Evolutionary conservation across 2,888 invertebrate species (phyloP).

Genomic region (Allygus modestus): DNA sequence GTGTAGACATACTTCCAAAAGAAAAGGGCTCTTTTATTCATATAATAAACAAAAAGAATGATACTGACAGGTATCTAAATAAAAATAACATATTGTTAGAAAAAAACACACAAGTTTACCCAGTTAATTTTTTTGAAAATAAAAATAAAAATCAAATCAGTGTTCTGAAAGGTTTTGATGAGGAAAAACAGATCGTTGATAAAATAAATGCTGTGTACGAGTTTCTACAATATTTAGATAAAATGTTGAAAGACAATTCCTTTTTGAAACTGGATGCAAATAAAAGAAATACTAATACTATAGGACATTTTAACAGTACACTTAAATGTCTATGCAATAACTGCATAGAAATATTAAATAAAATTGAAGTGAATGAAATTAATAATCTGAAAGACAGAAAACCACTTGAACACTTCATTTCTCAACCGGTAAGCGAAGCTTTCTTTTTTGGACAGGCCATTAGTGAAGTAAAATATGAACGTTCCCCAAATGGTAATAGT

Average conservation of each 20-base stretch:
- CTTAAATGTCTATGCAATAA: conserved; percentile 7
- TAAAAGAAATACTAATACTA: background rate
- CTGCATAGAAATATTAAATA: conserved; percentile 41
- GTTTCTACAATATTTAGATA: conserved; percentile 20
- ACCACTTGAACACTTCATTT: background rate
- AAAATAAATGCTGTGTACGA: conserved; percentile 31
- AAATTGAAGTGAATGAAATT: background rate
- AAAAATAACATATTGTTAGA: background rate
- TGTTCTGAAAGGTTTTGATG: background rate
- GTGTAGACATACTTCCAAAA: background rate
- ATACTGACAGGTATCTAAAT: background rate
- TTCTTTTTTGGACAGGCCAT: background rate
- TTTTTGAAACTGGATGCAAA: background rate
- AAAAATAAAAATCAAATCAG: background rate
- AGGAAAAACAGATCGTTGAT: conserved; percentile 19
- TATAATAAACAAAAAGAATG: background rate
- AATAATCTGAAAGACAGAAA: background rate
- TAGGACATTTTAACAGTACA: conserved; percentile 18
- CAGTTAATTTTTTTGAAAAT: background rate
- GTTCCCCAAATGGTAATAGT: background rate
- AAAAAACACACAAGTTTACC: background rate
- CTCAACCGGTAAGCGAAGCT: background rate
- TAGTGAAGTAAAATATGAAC: background rate
- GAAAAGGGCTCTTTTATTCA: conserved; percentile 24
- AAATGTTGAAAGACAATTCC: conserved; percentile 21